phyloP scores from a whole-genome alignment of 2,113 vertebrate genomes.

The Bostrychus sinensis region DNA sequence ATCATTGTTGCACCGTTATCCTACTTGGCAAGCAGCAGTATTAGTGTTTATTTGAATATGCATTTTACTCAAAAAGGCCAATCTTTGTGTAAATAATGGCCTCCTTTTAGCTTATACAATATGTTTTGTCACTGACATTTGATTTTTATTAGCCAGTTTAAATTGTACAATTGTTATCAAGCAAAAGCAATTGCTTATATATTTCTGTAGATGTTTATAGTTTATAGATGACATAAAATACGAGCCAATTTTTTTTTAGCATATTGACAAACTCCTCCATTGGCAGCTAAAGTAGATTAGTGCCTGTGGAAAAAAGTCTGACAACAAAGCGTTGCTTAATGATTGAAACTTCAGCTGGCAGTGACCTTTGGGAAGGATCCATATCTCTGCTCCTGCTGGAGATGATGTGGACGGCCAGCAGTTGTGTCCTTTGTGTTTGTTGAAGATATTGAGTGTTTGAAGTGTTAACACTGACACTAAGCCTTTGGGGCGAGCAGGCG shows the following conservation, averaged over 20 bases:
- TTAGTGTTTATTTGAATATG: slow-evolving; percentile 10
- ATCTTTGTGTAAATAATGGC: slow-evolving; percentile 5
- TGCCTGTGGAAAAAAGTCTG: slow-evolving; percentile 73
- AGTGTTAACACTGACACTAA: slow-evolving; percentile 83
- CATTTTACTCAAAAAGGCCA: slow-evolving; percentile 2
- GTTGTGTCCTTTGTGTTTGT: slow-evolving; percentile 82
- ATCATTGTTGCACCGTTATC: slow-evolving; percentile 30
- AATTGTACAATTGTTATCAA: slow-evolving; percentile 31
- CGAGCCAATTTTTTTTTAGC: slow-evolving; percentile 44
- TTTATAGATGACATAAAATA: slow-evolving; percentile 68
- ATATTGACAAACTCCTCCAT: slow-evolving; percentile 57
- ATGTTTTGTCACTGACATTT: slow-evolving; percentile 43
- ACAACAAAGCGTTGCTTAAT: slow-evolving; percentile 80
- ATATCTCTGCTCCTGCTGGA: slow-evolving; percentile 80
- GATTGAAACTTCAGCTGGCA: slow-evolving; percentile 79
- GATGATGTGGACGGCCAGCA: slow-evolving; percentile 78
- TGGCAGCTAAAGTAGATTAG: slow-evolving; percentile 70
- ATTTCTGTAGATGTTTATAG: no score
- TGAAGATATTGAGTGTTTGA: slow-evolving; percentile 85
- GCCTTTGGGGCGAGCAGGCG: slow-evolving; percentile 78
- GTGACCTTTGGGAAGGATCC: slow-evolving; percentile 83
- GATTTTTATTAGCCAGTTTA: slow-evolving; percentile 35
- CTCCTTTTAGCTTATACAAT: slow-evolving; percentile 16
- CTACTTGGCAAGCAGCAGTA: slow-evolving; percentile 10
- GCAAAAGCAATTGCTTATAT: slow-evolving; percentile 20